Base-by-base conservation (phyloP, 2,113 vertebrate species). In the Dendropsophus ebraccatus region DNA sequence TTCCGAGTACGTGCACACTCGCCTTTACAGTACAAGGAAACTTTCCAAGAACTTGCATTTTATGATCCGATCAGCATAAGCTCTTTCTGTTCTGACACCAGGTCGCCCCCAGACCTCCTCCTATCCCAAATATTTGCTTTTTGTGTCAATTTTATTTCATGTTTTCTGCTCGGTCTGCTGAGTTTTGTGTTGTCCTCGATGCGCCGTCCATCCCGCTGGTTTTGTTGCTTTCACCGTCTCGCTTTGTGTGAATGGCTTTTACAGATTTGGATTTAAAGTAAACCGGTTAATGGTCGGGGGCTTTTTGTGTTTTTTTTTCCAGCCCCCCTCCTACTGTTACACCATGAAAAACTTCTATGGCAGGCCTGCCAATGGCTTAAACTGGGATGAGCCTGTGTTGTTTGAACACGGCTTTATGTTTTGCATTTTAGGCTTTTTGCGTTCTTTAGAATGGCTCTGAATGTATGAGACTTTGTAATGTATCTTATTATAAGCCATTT, bases 1-100 rank as follows among this genome's bases (percentile, higher is more conserved):
- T 60, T 60, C 67, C 25, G 32, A 28, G 50, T 74, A 74, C 85
- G 85, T 81, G 78, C 67, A 49, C 54, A 32, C 81, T 86, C 58
- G 11, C 72, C 65, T 50, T 21, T 25, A 77, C 74, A 77, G 74
- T 19, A 25, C 52, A 54, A 86, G 78, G 85, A 81, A 86, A 73
- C 78, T 74, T 86, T 86, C 84, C 77, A 86, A 81, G 77, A 81
- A 73, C 49, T 81, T 81, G 77, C 67, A 47, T 60, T 74, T 81
- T 81, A 81, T 86, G 78, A 81, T 81, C 67, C 37, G 77, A 74
- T 81, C 85, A 81, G 56, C 50, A 30, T 80, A 81, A 86, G 85
- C 69, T 86, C 23, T 41, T 70, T 73, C 58, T 80, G 62, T 56
- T 50, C 72, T 86, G 30, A 79, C 84, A 37, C 45, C 50, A 17